Conservation (phyloP, 2,113 vertebrate species). For the Ardeotis arabs region DNA sequence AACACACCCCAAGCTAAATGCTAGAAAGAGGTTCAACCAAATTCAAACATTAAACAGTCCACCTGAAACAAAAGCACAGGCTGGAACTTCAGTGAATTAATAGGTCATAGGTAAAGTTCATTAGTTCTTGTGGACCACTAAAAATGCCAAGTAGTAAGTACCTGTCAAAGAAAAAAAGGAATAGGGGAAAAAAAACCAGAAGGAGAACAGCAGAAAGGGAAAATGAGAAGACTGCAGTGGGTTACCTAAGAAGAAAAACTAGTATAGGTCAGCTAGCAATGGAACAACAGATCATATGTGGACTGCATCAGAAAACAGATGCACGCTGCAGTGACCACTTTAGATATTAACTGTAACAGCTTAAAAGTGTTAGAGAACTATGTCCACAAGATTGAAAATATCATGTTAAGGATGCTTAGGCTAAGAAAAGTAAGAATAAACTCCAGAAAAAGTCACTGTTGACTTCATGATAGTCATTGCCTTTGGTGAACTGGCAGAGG, state of each 20-base stretch:
- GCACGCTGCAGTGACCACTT: neutral
- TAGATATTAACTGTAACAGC: neutral
- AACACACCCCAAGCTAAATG: neutral
- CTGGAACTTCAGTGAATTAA: neutral
- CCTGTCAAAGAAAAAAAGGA: neutral
- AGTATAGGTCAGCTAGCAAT: neutral
- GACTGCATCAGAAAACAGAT: neutral
- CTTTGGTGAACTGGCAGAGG: neutral
- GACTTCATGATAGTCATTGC: neutral
- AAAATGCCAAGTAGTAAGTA: neutral
- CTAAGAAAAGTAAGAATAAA: neutral
- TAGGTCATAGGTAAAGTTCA: neutral
- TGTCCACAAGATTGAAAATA: neutral
- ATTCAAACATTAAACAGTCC: neutral
- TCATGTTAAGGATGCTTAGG: neutral
- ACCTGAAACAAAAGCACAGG: neutral
- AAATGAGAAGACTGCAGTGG: neutral
- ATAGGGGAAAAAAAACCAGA: neutral
- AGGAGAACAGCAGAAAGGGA: neutral
- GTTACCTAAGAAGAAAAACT: neutral
- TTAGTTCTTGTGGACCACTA: neutral
- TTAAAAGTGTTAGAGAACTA: neutral
- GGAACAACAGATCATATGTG: neutral
- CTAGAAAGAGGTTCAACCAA: neutral
- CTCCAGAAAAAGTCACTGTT: neutral